Conservation (phyloP, 2,797 vertebrate genomes). For the Miichthys miiuy region DNA sequence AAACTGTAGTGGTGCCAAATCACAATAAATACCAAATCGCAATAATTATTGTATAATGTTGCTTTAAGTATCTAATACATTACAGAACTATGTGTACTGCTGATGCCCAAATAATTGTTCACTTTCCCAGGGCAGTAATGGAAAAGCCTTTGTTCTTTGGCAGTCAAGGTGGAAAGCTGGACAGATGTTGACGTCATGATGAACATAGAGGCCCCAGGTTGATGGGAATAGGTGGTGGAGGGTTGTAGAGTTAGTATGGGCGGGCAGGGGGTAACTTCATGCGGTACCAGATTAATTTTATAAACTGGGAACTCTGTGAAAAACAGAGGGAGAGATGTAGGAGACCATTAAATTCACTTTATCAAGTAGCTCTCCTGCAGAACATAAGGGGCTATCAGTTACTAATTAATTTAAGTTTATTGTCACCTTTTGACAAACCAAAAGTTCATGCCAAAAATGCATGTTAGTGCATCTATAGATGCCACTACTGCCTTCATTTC, state of each 20-base stretch:
- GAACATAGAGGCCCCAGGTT: constrained; percentile 72
- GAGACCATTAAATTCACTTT: not conserved
- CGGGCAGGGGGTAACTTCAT: not conserved
- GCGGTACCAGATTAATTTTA: not conserved
- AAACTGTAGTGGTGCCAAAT: too few relatives aligned
- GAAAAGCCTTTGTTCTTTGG: constrained; percentile 84
- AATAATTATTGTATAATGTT: too few relatives aligned
- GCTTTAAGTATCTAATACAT: constrained; percentile 48
- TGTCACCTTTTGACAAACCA: not conserved
- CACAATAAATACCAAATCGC: too few relatives aligned
- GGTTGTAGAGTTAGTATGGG: constrained; percentile 14
- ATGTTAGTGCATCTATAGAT: too few relatives aligned
- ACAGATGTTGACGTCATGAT: constrained; percentile 76
- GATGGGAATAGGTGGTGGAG: constrained; percentile 48
- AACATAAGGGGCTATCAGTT: not conserved
- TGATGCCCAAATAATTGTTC: constrained; percentile 74
- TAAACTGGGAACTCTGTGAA: not conserved
- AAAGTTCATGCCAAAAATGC: not conserved
- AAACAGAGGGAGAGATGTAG: not conserved
- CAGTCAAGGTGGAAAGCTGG: constrained; percentile 82
- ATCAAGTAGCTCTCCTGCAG: not conserved
- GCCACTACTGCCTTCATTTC: not conserved
- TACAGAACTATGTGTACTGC: constrained; percentile 59
- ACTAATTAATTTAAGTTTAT: not conserved
- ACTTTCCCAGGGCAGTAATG: constrained; percentile 81